Base-by-base conservation (phyloP, 2,888 invertebrate genomes). In the Dolomedes plantarius region DNA sequence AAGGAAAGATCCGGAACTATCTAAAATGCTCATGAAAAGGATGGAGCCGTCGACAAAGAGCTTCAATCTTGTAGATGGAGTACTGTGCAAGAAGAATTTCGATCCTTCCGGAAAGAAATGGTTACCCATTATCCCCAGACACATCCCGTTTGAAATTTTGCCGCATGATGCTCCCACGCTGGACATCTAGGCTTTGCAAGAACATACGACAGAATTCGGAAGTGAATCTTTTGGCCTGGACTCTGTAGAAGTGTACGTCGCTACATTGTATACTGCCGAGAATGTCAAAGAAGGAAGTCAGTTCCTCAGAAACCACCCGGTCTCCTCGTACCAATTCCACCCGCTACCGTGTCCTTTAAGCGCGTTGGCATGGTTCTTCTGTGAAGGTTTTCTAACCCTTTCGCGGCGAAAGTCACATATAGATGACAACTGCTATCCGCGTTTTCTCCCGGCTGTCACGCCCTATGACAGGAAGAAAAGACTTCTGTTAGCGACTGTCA, bases 121-220 rank as follows among this genome's bases (percentile, higher is more conserved):
- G 41, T 46, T 46, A 16, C 36, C 36, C 7, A 36, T 11, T 5
- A 36, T 46, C 2, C 41, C 41, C 46, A 9, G 16, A 16, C 41
- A 46, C 16, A 2, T 36, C 1, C 41, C 13, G 46, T 2, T 16
- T 1, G 77, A 88, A 16, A 62, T 89, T 0, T n/a, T 89, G 3
- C 28, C 76, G 13, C 89, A 89, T 39, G 87, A 89, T 76, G 74
- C 76, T 13, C 69, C 87, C 2, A 62, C 76, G 39, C 76, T 19
- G 77, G 87, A 13, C 88, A 83, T 32, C 67, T 87, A 16, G 82
- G 87, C 0, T 56, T 77, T 23, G n/a, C 36, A 0, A 65, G 41
- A 67, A 87, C 78, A 7, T 56, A 62, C 0, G 73, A 72, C 19
- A 72, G 69, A 19, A 31, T 78, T 2, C 28, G 29, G 3, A 32